These are phyloP conservation scores for Carcinoscorpius rotundicauda DNA, from an alignment of 1,140 invertebrate species.

Conservation along the genomic window DNA sequence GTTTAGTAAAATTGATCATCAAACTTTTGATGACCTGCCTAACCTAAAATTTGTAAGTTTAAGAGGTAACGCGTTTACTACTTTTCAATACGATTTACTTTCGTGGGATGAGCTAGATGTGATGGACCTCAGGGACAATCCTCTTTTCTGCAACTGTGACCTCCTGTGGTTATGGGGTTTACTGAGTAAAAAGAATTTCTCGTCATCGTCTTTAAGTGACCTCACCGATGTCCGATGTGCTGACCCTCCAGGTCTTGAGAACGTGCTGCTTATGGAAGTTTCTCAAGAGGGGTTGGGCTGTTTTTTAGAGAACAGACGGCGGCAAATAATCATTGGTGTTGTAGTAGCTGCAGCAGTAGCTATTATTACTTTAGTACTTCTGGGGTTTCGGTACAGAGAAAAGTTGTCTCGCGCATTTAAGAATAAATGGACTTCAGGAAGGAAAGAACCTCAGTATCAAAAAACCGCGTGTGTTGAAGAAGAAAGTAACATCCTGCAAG, in stretches of 20 bases:
- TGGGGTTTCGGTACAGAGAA: constrained; percentile 62
- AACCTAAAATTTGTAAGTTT: constrained; percentile 59
- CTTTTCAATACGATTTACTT: constrained; percentile 55
- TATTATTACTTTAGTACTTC: constrained; percentile 50
- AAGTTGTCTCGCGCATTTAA: constrained; percentile 38
- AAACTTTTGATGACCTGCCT: constrained; percentile 57
- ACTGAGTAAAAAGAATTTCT: constrained; percentile 11
- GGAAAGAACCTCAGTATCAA: constrained; percentile 74
- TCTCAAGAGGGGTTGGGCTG: constrained; percentile 64
- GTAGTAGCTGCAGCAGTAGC: constrained; percentile 51
- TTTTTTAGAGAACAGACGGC: constrained; percentile 53
- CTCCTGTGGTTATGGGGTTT: constrained; percentile 64
- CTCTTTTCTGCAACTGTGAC: constrained; percentile 64
- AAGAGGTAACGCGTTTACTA: constrained; percentile 62
- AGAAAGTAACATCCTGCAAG: constrained; percentile 56
- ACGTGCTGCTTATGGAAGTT: constrained; percentile 51
- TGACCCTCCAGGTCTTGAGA: constrained; percentile 52
- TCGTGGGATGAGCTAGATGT: constrained; percentile 61
- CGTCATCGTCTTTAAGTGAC: constrained; percentile 9
- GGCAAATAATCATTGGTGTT: constrained; percentile 62
- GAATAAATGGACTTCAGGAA: constrained; percentile 53
- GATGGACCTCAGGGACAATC: constrained; percentile 68
- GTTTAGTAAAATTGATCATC: constrained; percentile 53
- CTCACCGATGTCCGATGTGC: constrained; percentile 48
- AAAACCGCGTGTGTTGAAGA: constrained; percentile 67